phyloP scores from a whole-genome alignment of 2,113 vertebrate genomes.

The Carassius gibelio region DNA sequence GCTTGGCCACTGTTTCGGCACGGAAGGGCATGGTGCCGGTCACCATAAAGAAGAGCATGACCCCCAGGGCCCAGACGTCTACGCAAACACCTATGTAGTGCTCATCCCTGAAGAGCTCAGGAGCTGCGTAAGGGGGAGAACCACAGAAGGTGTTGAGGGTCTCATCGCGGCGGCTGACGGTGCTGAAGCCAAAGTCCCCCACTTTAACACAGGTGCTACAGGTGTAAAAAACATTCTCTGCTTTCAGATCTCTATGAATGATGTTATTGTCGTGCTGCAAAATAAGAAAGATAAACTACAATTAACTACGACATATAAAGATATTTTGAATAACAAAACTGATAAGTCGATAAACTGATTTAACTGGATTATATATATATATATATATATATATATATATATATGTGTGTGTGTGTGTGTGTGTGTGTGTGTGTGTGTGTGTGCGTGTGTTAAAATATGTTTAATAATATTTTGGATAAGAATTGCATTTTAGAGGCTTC shows the following conservation, averaged over 20 bases:
- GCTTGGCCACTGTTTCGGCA: conserved; percentile 92
- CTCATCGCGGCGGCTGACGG: conserved; percentile 85
- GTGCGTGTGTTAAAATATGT: too few species aligned
- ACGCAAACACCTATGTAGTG: conserved; percentile 87
- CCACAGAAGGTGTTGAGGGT: conserved; percentile 94
- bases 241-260: conserved; percentile 94
- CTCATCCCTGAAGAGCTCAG: conserved; percentile 92
- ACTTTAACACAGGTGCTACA: conserved; percentile 92
- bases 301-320: not conserved
- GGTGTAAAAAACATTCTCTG: conserved; percentile 93
- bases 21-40: conserved; percentile 92
- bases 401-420: too few species aligned
- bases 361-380: not conserved
- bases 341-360: not conserved
- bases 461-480: too few species aligned
- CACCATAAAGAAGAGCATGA: conserved; percentile 93
- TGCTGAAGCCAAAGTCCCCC: conserved; percentile 98
- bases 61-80: conserved; percentile 94
- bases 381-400: not conserved
- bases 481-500: too few species aligned
- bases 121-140: conserved; percentile 93
- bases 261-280: conserved; percentile 92
- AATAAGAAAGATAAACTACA: conserved; percentile 27
- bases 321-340: not conserved
- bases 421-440: too few species aligned